Conservation (phyloP, 2,888 invertebrate genomes). For the Lordiphosa fenestrarum region DNA sequence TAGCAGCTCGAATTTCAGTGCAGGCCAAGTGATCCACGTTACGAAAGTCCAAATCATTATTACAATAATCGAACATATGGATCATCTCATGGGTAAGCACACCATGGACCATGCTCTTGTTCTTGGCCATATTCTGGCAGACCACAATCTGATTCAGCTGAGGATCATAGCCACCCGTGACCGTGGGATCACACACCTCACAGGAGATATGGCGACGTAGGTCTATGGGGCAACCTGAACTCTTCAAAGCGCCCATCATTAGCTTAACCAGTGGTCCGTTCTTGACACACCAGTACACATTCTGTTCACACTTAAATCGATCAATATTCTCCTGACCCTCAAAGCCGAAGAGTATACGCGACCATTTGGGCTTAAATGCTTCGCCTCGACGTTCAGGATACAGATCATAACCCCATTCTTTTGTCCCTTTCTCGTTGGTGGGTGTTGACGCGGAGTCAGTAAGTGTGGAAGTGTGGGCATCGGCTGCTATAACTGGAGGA, state of each 20-base stretch:
- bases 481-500: slow-evolving; percentile 13
- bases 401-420: slow-evolving; percentile 88
- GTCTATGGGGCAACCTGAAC: slow-evolving; percentile 85
- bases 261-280: slow-evolving; percentile 90
- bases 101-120: slow-evolving; percentile 87
- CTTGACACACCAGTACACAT: slow-evolving; percentile 86
- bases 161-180: slow-evolving; percentile 91
- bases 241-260: slow-evolving; percentile 90
- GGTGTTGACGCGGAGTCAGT: not conserved
- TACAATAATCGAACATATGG: slow-evolving; percentile 97
- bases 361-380: slow-evolving; percentile 82
- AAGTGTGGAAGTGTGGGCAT: slow-evolving; percentile 13
- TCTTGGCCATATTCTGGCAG: slow-evolving; percentile 91
- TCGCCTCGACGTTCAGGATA: slow-evolving; percentile 89
- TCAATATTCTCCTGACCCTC: slow-evolving; percentile 87
- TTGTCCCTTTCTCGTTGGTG: slow-evolving; percentile 40
- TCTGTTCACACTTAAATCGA: slow-evolving; percentile 89
- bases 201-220: slow-evolving; percentile 94
- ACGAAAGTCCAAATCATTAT: slow-evolving; percentile 92
- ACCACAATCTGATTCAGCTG: slow-evolving; percentile 85
- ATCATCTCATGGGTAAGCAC: slow-evolving; percentile 95
- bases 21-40: slow-evolving; percentile 96
- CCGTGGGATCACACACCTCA: slow-evolving; percentile 91
- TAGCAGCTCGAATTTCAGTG: slow-evolving; percentile 96
- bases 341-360: slow-evolving; percentile 83